Conservation (phyloP, 2,888 invertebrate genomes). For the Cetonia aurata region DNA sequence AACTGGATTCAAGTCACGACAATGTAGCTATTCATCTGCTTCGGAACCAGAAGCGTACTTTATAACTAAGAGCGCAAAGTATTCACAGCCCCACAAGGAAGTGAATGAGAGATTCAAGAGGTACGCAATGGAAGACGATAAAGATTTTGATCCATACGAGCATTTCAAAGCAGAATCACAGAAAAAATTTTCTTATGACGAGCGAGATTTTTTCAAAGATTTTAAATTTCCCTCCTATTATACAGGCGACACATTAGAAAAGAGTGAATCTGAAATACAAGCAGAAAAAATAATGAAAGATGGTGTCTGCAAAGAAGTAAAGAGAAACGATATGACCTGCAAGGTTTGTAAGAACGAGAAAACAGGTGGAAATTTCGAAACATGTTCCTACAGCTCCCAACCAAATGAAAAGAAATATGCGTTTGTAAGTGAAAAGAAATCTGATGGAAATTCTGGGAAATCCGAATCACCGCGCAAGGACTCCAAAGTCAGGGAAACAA, state of each 20-base stretch:
- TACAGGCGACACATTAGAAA: conserved; percentile 71
- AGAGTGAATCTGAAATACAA: conserved; percentile 73
- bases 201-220: conserved; percentile 63
- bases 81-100: conserved; percentile 56
- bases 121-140: conserved; percentile 64
- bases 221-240: conserved; percentile 69
- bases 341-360: conserved; percentile 80
- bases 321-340: conserved; percentile 77
- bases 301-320: conserved; percentile 75
- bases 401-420: conserved; percentile 80
- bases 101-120: conserved; percentile 63
- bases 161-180: conserved; percentile 66
- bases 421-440: conserved; percentile 75
- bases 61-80: conserved; percentile 61
- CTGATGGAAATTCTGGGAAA: conserved; percentile 72
- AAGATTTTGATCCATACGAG: conserved; percentile 68
- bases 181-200: conserved; percentile 67
- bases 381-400: conserved; percentile 82
- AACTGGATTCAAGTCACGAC: conserved; percentile 70
- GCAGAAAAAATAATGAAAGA: conserved; percentile 72
- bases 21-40: conserved; percentile 71
- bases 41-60: conserved; percentile 65
- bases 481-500: conserved; percentile 10
- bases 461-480: conserved; percentile 59
- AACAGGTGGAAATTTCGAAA: conserved; percentile 82